Evolutionary conservation across 2,888 invertebrate genomes (phyloP).

Genomic region (Carterocephalus palaemon): DNA sequence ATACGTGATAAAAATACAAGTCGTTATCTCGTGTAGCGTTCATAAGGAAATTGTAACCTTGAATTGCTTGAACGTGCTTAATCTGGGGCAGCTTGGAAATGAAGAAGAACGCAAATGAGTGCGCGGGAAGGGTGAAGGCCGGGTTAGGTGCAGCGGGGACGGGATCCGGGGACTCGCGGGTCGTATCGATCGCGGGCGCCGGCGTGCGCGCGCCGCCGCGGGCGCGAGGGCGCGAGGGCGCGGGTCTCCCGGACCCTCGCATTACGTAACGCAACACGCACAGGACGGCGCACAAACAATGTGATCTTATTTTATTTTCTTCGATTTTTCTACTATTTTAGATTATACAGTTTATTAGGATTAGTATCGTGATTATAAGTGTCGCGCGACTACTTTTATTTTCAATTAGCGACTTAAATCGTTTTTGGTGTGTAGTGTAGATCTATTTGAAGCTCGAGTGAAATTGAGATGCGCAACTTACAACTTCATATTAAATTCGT

Average conservation of each 20-base stretch:
- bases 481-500: too few species aligned
- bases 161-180: constrained; percentile 29
- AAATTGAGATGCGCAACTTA: constrained; percentile 39
- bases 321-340: constrained; percentile 70
- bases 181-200: constrained; percentile 36
- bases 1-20: constrained; percentile 23
- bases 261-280: constrained; percentile 78
- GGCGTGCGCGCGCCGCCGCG: constrained; percentile 37
- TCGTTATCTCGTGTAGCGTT: constrained; percentile 21
- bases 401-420: too few species aligned
- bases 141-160: constrained; percentile 31
- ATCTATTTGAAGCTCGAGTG: constrained; percentile 45
- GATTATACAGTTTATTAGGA: constrained; percentile 72
- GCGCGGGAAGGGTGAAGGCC: constrained; percentile 33
- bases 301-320: constrained; percentile 75
- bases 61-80: constrained; percentile 40
- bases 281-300: constrained; percentile 78
- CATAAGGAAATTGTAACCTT: constrained; percentile 31
- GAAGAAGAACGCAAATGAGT: constrained; percentile 35
- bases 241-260: constrained; percentile 62
- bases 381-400: constrained; percentile 58
- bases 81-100: constrained; percentile 49
- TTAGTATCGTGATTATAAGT: constrained; percentile 69
- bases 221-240: constrained; percentile 45
- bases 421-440: constrained; percentile 59